phyloP scores from a whole-genome alignment of 2,888 invertebrate species.

The Anagyrus pseudococci region DNA sequence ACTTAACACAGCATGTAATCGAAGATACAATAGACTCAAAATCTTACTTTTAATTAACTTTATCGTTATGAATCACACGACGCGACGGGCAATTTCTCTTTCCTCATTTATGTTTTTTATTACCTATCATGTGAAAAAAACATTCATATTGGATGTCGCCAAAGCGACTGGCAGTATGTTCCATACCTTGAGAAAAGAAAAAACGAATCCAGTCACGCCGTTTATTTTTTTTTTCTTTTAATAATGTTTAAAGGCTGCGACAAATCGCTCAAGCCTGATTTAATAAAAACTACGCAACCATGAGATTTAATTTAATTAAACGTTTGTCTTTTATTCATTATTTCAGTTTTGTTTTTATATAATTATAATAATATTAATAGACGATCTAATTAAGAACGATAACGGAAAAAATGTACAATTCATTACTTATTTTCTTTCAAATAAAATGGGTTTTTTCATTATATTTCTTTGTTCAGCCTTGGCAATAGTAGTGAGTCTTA shows the following conservation, averaged over 20 bases:
- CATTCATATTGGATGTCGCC: slow-evolving; percentile 46
- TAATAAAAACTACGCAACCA: slow-evolving; percentile 37
- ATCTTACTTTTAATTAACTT: slow-evolving; percentile 32
- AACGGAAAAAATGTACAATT: slow-evolving; percentile 57
- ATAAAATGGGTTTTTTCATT: slow-evolving; percentile 40
- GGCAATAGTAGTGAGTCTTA: slow-evolving; percentile 40
- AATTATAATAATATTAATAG: slow-evolving; percentile 42
- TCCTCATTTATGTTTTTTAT: slow-evolving; percentile 22
- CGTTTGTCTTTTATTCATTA: slow-evolving; percentile 35
- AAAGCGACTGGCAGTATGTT: slow-evolving; percentile 56
- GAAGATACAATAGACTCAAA: slow-evolving; percentile 35
- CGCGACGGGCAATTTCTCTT: slow-evolving; percentile 36
- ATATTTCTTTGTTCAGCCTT: slow-evolving; percentile 38
- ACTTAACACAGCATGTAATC: slow-evolving; percentile 21
- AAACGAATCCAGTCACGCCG: slow-evolving; percentile 38
- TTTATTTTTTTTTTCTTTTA: slow-evolving; percentile 34
- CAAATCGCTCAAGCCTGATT: slow-evolving; percentile 24
- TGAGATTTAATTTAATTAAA: slow-evolving; percentile 36
- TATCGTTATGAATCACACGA: slow-evolving; percentile 17
- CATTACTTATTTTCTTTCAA: slow-evolving; percentile 43
- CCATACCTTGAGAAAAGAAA: slow-evolving; percentile 33
- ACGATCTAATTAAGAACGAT: slow-evolving; percentile 53
- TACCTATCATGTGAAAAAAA: slow-evolving; percentile 35
- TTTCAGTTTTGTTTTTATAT: slow-evolving; percentile 43
- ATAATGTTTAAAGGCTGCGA: slow-evolving; percentile 17